These are phyloP conservation scores for Alligator sinensis DNA, from an alignment of 2,113 vertebrate genomes.

Conservation along the genomic window DNA sequence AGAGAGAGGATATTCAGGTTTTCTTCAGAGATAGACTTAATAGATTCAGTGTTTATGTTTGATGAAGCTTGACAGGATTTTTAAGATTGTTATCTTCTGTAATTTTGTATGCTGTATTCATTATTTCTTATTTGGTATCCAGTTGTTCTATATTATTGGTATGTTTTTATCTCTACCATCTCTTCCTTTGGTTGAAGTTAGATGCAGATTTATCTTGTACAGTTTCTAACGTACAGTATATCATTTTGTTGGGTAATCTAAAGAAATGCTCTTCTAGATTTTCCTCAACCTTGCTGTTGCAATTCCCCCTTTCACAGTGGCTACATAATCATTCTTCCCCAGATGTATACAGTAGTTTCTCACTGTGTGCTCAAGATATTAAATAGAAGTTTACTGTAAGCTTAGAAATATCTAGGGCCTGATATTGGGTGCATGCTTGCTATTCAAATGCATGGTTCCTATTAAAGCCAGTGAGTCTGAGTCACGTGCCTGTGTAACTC, in stretches of 20 bases:
- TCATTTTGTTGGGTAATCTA: background rate
- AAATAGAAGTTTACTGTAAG: background rate
- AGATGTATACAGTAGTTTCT: fast-evolving
- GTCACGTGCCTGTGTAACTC: background rate
- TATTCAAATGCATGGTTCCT: fast-evolving
- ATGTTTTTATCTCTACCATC: background rate
- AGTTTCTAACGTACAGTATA: background rate
- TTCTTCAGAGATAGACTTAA: background rate
- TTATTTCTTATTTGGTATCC: background rate
- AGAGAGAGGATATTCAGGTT: fast-evolving
- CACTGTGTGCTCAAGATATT: background rate
- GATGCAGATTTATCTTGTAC: background rate
- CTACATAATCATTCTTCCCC: background rate
- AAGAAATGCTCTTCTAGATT: background rate
- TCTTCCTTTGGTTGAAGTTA: background rate
- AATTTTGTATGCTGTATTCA: fast-evolving
- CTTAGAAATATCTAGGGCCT: background rate
- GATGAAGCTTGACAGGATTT: background rate
- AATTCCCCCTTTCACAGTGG: background rate
- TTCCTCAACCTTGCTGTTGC: background rate
- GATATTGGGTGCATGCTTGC: background rate
- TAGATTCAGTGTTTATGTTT: background rate
- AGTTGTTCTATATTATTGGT: too few relatives aligned
- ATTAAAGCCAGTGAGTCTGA: background rate
- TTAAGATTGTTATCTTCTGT: background rate